Evolutionary conservation across 1,140 invertebrate genomes (phyloP).

Genomic region (Cryptotermes secundus): DNA sequence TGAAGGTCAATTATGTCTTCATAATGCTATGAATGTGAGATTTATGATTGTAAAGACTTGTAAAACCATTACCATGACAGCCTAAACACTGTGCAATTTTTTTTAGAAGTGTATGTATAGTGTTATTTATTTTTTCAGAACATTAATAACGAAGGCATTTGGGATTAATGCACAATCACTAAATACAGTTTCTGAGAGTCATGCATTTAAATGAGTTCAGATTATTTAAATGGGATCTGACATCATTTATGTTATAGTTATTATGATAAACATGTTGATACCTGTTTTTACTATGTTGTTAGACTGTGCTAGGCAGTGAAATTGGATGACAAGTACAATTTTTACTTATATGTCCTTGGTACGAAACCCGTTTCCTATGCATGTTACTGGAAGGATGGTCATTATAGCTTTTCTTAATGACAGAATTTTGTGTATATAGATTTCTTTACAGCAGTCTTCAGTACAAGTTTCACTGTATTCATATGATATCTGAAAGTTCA

Average conservation of each 20-base stretch:
- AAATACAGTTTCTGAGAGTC: neutral
- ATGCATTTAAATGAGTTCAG: neutral
- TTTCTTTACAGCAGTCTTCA: neutral
- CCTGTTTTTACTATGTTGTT: neutral
- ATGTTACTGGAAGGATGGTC: neutral
- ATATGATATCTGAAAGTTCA: neutral
- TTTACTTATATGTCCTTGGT: neutral
- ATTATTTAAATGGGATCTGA: neutral
- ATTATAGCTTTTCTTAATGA: neutral
- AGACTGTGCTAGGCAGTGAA: neutral
- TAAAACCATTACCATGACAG: conserved; percentile 17
- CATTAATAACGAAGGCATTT: neutral
- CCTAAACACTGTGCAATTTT: conserved; percentile 1
- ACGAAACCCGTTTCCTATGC: neutral
- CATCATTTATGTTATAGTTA: neutral
- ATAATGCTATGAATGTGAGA: neutral
- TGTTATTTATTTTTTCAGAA: conserved; percentile 5
- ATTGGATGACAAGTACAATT: neutral
- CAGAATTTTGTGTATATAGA: neutral
- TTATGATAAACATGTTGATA: neutral
- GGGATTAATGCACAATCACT: neutral
- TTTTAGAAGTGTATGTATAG: neutral
- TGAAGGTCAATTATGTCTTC: neutral
- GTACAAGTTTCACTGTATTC: neutral
- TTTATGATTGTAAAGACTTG: neutral